Evolutionary conservation across 2,113 vertebrate genomes (phyloP).

Genomic region (Gobiocypris rarus): DNA sequence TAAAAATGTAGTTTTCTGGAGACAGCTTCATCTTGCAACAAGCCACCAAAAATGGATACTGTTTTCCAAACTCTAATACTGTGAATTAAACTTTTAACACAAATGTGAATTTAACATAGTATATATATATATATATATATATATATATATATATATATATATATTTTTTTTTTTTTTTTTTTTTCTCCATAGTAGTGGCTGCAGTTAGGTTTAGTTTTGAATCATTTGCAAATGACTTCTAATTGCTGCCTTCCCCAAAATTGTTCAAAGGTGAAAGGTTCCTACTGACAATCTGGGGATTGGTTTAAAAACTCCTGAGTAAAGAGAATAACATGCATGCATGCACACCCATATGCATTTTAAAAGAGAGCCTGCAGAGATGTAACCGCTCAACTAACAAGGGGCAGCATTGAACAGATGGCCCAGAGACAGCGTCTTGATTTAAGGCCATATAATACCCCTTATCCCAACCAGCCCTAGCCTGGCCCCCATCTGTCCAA

Average conservation of each 20-base stretch:
- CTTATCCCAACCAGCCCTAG: constrained; percentile 68
- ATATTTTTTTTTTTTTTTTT: too few species aligned
- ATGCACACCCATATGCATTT: not conserved
- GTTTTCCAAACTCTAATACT: not conserved
- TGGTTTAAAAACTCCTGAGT: not conserved
- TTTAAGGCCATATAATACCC: constrained; percentile 71
- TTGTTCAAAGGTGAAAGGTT: not conserved
- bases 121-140: too few species aligned
- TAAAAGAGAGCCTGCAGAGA: constrained; percentile 23
- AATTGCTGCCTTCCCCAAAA: not conserved
- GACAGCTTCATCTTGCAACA: not conserved
- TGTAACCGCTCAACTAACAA: constrained; percentile 19
- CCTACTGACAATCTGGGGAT: not conserved
- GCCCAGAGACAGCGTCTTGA: constrained; percentile 73
- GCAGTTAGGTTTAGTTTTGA: not conserved
- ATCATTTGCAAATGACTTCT: not conserved
- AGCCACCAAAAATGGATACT: not conserved
- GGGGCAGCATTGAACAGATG: constrained; percentile 72
- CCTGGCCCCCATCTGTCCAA: constrained; percentile 75
- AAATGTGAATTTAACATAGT: not conserved
- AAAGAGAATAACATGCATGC: not conserved
- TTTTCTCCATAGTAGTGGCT: not conserved
- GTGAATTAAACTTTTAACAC: not conserved
- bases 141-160: too few species aligned
- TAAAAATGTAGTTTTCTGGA: not conserved